Evolutionary conservation across 30 jellyfish, hydroid and myxozoan species (phyloP).

Genomic region (Sanderia malayensis): DNA sequence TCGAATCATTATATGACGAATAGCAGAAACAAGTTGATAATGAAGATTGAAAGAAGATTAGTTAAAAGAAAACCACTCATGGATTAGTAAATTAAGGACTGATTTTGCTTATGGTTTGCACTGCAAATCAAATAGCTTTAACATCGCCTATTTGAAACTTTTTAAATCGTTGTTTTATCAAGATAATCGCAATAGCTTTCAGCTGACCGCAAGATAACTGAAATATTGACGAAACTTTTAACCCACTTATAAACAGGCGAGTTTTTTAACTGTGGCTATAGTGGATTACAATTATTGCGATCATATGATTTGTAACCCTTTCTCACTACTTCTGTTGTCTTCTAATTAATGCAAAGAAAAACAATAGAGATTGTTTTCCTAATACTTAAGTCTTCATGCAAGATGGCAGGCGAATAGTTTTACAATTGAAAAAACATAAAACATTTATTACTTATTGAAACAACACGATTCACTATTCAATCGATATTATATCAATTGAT

Average conservation of each 20-base stretch:
- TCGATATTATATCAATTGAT: neutral
- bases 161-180: conserved; percentile 49
- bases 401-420: neutral
- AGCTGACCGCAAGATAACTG: conserved; percentile 54
- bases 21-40: neutral
- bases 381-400: neutral
- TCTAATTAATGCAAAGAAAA: neutral
- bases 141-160: conserved; percentile 67
- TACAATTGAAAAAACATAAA: neutral
- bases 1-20: too few species aligned
- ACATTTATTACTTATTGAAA: neutral
- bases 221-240: conserved; percentile 45
- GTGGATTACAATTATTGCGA: conserved; percentile 22
- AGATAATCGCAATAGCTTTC: conserved; percentile 49
- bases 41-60: conserved; percentile 6
- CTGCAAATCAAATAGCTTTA: conserved; percentile 38
- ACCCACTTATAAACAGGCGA: conserved; percentile 61
- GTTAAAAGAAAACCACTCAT: neutral
- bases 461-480: neutral
- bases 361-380: neutral
- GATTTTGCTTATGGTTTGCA: conserved; percentile 22
- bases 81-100: neutral
- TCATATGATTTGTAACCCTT: conserved; percentile 63
- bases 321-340: neutral
- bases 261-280: conserved; percentile 51